Evolutionary conservation across 2,888 invertebrate species (phyloP), one percentile per base, ranked within the genome.

Genomic region (Sinhomidia bicolor): DNA sequence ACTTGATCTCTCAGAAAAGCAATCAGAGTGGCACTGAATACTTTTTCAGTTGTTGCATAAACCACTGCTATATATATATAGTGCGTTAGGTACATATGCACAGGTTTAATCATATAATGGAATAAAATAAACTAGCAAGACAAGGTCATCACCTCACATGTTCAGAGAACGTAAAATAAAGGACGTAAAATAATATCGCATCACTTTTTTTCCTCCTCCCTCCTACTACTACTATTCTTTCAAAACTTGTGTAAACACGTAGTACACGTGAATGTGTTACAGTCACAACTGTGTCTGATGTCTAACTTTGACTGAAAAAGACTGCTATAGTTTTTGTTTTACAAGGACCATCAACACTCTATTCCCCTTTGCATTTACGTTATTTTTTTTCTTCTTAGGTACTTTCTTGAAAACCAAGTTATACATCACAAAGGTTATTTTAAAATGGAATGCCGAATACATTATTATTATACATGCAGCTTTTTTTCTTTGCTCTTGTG

Each of bases 121-220:
- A 80, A 80, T 80, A 80, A 57, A 68, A 80, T 29, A 80, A 79
- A 80, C 51, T 74, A 41, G 41, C 44, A 41, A 80, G 80, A 60
- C 60, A 80, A 80, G 80, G 80, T 80, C 80, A 26, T 14, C 60
- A 57, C 60, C 57, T 54, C 23, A 74, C 47, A 74, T 74, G 74
- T 74, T 10, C n/a, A 47, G 51, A 23, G 47, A 74, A 9, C 26
- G 10, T 51, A 41, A 68, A 20, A n/a, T n/a, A n/a, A 44, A 20
- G 9, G 10, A 23, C 57, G 36, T 41, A 17, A n/a, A n/a, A n/a
- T n/a, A n/a, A n/a, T n/a, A n/a, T n/a, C n/a, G 7, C 41, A 71
- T 71, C 20, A 71, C 41, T 5, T 36, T 36, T 36, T 36, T 7
- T 5, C 36, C 4, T 36, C 36, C 36, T 36, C 36, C 36, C 36